Evolutionary conservation across 1,140 invertebrate species (phyloP).

Genomic region (Drosophila bipectinata): DNA sequence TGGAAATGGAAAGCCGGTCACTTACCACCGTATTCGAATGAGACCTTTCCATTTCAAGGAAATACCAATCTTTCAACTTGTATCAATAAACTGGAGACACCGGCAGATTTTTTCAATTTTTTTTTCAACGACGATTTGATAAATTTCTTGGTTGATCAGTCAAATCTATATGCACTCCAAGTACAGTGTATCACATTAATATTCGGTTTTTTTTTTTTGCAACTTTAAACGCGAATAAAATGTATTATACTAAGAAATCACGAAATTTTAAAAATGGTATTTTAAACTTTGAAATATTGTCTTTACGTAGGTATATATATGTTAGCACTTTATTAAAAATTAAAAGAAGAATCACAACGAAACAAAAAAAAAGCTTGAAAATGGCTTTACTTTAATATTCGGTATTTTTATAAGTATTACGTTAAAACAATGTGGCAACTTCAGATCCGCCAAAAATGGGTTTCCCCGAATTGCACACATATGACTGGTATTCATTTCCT

Average conservation of each 20-base stretch:
- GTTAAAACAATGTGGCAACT: background rate
- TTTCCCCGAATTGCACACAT: background rate
- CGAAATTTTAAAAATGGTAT: constrained; percentile 1
- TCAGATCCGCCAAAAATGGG: background rate
- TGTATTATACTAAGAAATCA: background rate
- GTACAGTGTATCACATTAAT: constrained; percentile 6
- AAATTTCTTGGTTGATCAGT: no score
- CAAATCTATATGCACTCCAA: no score
- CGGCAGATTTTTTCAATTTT: no score
- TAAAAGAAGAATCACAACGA: background rate
- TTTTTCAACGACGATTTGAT: no score
- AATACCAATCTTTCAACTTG: no score
- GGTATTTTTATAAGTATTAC: background rate
- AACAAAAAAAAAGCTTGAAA: constrained; percentile 1
- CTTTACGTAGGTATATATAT: background rate
- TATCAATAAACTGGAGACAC: no score
- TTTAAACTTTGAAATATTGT: background rate
- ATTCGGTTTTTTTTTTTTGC: constrained; percentile 20
- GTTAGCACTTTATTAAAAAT: background rate
- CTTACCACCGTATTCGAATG: no score
- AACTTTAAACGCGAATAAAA: constrained; percentile 9
- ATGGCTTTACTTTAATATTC: constrained; percentile 1
- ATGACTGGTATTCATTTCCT: background rate
- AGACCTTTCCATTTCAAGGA: no score
- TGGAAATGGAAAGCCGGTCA: no score